phyloP scores from a whole-genome alignment of 2,113 vertebrate species.

The Heptranchias perlo region DNA sequence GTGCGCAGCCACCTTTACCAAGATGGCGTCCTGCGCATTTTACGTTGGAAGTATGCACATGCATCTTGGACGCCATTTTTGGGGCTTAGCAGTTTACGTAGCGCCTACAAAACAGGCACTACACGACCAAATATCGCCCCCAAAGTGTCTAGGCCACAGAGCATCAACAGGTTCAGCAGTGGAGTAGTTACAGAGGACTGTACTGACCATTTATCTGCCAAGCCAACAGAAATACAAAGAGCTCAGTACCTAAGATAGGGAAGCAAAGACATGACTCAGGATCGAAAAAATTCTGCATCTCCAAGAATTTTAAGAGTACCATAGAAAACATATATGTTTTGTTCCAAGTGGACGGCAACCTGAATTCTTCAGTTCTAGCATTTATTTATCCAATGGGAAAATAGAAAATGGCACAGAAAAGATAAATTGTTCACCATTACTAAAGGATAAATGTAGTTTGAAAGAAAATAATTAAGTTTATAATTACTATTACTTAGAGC shows the following conservation, averaged over 20 bases:
- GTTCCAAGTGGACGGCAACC: background rate
- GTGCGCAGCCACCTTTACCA: no score
- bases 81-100: no score
- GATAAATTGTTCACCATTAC: conserved; percentile 41
- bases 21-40: no score
- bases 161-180: background rate
- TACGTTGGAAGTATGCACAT: no score
- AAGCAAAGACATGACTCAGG: background rate
- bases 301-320: background rate
- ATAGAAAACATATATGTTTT: background rate
- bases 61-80: no score
- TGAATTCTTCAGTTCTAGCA: background rate
- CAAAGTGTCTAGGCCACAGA: background rate
- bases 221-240: background rate
- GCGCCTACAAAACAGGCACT: no score
- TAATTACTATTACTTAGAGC: conserved; percentile 72
- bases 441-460: conserved; percentile 60
- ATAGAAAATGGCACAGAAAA: background rate
- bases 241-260: background rate
- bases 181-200: background rate
- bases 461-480: conserved; percentile 75
- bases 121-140: no score
- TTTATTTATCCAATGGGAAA: background rate
- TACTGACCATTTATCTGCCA: background rate
- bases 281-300: background rate